Evolutionary conservation across 2,113 vertebrate genomes (phyloP).

Genomic region (Sylvicapra grimmia): DNA sequence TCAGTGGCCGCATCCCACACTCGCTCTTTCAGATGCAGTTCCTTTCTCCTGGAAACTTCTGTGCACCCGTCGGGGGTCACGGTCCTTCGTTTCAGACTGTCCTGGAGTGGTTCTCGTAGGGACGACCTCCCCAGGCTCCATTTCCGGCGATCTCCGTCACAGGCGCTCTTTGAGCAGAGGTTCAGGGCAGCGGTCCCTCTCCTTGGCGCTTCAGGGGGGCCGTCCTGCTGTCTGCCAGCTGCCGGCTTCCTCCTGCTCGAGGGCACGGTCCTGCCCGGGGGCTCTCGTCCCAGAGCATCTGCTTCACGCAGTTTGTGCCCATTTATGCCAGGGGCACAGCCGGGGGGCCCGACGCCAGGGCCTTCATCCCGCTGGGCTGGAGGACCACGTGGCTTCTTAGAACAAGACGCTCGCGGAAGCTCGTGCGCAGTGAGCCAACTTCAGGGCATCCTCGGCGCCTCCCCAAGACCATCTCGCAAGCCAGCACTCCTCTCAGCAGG

Average conservation of each 20-base stretch:
- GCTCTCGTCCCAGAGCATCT: accelerated
- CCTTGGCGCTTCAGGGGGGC: accelerated
- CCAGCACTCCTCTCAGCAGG: accelerated
- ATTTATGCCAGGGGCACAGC: accelerated
- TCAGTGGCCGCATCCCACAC: no score
- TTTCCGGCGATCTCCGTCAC: no score
- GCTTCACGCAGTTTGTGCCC: accelerated
- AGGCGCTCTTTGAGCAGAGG: accelerated
- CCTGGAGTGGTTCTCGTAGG: neutral
- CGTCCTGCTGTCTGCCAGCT: accelerated
- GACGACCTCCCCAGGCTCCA: neutral
- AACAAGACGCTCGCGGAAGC: neutral
- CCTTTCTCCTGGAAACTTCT: neutral
- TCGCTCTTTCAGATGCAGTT: no score
- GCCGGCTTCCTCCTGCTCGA: accelerated
- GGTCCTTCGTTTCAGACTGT: no score
- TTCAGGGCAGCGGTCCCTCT: neutral
- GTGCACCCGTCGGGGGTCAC: neutral
- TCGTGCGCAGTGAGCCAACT: accelerated
- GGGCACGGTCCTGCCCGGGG: neutral
- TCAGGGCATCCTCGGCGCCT: neutral
- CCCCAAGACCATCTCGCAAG: accelerated
- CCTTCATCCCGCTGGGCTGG: neutral
- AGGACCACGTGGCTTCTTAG: neutral
- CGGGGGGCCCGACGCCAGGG: accelerated